Base-by-base conservation (phyloP, 2,888 invertebrate genomes). In the Raillietiella orientalis region DNA sequence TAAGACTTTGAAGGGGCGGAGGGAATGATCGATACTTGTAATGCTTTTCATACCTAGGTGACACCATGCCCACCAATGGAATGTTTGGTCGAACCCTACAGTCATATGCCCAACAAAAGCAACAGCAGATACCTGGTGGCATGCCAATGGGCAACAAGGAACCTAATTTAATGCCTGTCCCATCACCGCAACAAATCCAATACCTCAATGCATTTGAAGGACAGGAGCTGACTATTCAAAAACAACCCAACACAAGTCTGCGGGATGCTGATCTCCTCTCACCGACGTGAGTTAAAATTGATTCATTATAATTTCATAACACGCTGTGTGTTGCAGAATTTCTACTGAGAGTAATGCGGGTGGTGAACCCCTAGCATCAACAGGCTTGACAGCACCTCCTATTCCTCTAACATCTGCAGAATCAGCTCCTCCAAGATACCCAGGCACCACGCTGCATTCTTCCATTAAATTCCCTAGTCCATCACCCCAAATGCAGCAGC, bases 121-220 rank as follows among this genome's bases (percentile, higher is more conserved):
- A 28, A 23, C 28, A 31, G 12, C 21, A 21, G n/a, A 11, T 25
- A 9, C 9, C 10, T n/a, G n/a, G 15, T 21, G 23, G 19, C 9
- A 11, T 16, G 4, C 25, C 28, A 17, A 26, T 48, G 30, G 56
- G 26, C 21, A 24, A 55, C 30, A 71, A 72, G 53, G 74, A 74
- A 49, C 70, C 74, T 27, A 79, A 77, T 48, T 56, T 82, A 42
- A 74, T 82, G 70, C 82, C 82, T 33, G 82, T 84, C 39, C 82
- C 84, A 35, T 82, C 82, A 34, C 84, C 84, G 29, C 79, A 82
- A 51, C 82, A 79, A 58, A 79, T 84, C 44, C 77, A 75, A 38
- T 84, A 82, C 55, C 62, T 82, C 42, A 79, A 75, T 55, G 70
- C 77, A 38, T 82, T 84, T 47, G 82, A 84, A 57, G 79, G 79